These are phyloP conservation scores for Picus viridis DNA, from an alignment of 2,797 vertebrate genomes.

Conservation along the genomic window DNA sequence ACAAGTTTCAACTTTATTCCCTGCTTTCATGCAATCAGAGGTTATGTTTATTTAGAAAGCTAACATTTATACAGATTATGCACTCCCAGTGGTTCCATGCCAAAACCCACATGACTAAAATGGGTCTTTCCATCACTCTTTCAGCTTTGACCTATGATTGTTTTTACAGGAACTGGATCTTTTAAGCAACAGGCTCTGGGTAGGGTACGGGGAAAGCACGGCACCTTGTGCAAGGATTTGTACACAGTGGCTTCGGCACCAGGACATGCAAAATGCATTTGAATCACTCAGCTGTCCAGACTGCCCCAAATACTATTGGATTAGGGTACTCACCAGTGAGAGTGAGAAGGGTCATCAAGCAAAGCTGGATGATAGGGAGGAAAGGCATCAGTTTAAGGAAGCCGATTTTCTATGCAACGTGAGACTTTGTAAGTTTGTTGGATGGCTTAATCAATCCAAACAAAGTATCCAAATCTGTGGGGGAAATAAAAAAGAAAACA, in stretches of 20 bases:
- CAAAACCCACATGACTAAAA: constrained; percentile 77
- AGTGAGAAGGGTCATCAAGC: background rate
- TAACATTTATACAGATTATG: constrained; percentile 79
- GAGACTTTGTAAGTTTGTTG: too few species aligned
- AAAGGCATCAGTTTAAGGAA: background rate
- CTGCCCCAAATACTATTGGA: constrained; percentile 30
- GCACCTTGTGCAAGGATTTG: constrained; percentile 70
- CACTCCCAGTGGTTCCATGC: constrained; percentile 59
- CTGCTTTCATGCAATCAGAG: constrained; percentile 67
- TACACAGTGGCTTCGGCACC: constrained; percentile 68
- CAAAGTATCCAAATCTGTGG: background rate
- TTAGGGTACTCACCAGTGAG: constrained; percentile 31
- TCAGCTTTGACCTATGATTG: constrained; percentile 74
- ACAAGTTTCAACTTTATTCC: constrained; percentile 64
- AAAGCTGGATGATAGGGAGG: background rate
- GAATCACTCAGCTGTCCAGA: constrained; percentile 22
- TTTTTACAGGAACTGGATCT: constrained; percentile 80
- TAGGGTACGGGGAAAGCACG: constrained; percentile 48
- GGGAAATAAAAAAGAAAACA: background rate
- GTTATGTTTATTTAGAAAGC: constrained; percentile 78
- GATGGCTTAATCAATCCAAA: too few species aligned
- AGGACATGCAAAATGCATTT: constrained; percentile 19
- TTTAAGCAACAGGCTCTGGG: constrained; percentile 70
- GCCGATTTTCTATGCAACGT: background rate
- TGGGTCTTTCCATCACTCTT: constrained; percentile 71